Evolutionary conservation across 2,888 invertebrate species (phyloP).

Genomic region (Orthosia incerta): DNA sequence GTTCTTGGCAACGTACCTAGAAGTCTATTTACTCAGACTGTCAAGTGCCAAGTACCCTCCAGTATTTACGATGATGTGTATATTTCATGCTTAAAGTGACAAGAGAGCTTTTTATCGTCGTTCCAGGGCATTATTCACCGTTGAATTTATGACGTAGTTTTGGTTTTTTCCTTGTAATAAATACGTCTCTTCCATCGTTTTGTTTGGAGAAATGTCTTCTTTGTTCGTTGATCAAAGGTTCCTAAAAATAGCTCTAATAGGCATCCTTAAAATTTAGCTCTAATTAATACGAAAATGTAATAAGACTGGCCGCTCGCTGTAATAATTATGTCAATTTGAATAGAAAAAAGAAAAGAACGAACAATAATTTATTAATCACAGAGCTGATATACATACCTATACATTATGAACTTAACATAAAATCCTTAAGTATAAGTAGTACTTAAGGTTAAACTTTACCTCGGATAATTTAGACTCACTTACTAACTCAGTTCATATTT

Average conservation of each 20-base stretch:
- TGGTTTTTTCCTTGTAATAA: constrained; percentile 41
- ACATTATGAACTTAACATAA: too few species aligned
- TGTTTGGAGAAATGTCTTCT: constrained; percentile 4
- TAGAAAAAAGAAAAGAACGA: too few species aligned
- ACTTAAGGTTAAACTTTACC: too few species aligned
- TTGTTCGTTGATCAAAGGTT: constrained; percentile 8
- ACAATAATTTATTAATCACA: too few species aligned
- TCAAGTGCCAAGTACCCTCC: constrained; percentile 18
- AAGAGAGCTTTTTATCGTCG: constrained; percentile 44
- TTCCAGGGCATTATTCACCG: constrained; percentile 45
- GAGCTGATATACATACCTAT: too few species aligned
- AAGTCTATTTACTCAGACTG: constrained; percentile 18
- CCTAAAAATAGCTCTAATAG: background rate
- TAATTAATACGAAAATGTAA: background rate
- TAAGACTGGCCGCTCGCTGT: background rate
- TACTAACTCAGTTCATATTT: constrained; percentile 11
- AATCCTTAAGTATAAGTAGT: too few species aligned
- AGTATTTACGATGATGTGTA: constrained; percentile 45
- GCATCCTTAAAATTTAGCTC: background rate
- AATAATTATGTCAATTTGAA: background rate
- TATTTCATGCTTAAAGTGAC: constrained; percentile 61
- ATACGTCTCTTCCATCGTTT: constrained; percentile 23
- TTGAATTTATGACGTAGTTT: constrained; percentile 54
- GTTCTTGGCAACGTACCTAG: constrained; percentile 15
- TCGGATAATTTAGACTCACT: background rate